phyloP scores from a whole-genome alignment of 2,113 vertebrate species.

The Pachypanchax playfairii region DNA sequence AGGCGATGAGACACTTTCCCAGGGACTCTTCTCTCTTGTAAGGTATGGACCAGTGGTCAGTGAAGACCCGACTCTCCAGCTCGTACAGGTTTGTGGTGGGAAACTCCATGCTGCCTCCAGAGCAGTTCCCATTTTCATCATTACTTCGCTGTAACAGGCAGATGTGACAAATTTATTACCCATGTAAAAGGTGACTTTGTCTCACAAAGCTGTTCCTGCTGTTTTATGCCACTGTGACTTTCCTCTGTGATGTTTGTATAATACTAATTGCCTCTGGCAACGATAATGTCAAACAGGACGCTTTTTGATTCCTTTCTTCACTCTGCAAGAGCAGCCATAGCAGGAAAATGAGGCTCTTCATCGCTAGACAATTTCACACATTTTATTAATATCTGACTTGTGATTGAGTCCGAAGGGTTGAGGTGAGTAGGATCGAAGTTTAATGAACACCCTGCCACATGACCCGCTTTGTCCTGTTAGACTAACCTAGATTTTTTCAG shows the following conservation, averaged over 20 bases:
- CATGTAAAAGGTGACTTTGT: conserved; percentile 14
- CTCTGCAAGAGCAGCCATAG: conserved; percentile 28
- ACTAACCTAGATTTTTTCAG: background rate
- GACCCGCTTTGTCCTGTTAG: background rate
- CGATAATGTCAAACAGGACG: conserved; percentile 30
- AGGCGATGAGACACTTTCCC: conserved; percentile 95
- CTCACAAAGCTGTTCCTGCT: background rate
- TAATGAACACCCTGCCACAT: background rate
- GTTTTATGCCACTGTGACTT: conserved; percentile 20
- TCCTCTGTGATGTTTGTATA: conserved; percentile 21
- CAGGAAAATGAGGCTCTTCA: conserved; percentile 37
- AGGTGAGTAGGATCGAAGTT: conserved; percentile 9
- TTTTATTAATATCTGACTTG: background rate
- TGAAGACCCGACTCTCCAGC: conserved; percentile 96
- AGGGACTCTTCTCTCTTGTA: conserved; percentile 97
- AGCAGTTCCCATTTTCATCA: conserved; percentile 98
- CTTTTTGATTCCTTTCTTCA: conserved; percentile 21
- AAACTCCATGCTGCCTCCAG: conserved; percentile 93
- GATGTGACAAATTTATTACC: conserved; percentile 4
- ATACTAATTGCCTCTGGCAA: conserved; percentile 31
- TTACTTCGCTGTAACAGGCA: conserved; percentile 84
- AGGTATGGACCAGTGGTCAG: conserved; percentile 99
- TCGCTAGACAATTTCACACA: conserved; percentile 18
- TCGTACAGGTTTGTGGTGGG: conserved; percentile 98
- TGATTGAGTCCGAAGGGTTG: conserved; percentile 1